A percentile compares a stretch with the other conserved stretches of the same genome.
These are phyloP conservation scores for Sericinus montela DNA, from an alignment of 2,888 invertebrate species.

Conservation along the genomic window DNA sequence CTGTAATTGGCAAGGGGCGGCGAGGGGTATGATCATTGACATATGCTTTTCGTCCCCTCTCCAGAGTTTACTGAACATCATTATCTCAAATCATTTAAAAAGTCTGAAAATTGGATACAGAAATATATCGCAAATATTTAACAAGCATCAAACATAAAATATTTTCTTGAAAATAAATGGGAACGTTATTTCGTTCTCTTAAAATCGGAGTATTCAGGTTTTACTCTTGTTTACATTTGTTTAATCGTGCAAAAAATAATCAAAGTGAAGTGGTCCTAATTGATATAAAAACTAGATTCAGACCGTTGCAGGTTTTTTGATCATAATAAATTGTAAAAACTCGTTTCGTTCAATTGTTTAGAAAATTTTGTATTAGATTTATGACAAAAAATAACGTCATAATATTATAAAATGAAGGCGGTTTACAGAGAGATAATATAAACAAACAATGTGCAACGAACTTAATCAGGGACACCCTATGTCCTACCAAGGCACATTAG, in stretches of 20 bases:
- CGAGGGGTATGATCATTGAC: constrained; percentile 43
- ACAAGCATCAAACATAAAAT: too few species aligned
- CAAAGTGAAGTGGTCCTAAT: too few species aligned
- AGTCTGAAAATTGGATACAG: constrained; percentile 28
- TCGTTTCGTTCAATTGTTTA: constrained; percentile 11
- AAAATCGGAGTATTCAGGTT: too few species aligned
- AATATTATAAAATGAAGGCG: background rate
- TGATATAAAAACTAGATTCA: too few species aligned
- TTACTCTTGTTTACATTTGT: too few species aligned
- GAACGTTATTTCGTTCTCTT: too few species aligned
- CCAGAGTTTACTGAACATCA: constrained; percentile 33
- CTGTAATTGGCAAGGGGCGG: constrained; percentile 47
- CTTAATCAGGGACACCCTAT: constrained; percentile 24
- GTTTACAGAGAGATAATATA: constrained; percentile 4
- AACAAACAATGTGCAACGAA: constrained; percentile 23
- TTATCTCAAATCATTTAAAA: constrained; percentile 58
- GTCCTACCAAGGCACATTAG: constrained; percentile 25
- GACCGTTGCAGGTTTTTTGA: too few species aligned
- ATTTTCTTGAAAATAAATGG: too few species aligned
- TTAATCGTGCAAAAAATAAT: too few species aligned
- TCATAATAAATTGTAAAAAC: too few species aligned
- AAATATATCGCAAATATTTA: too few species aligned
- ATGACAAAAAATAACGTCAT: constrained; percentile 8
- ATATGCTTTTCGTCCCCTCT: constrained; percentile 49
- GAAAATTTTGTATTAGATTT: background rate